Evolutionary conservation across 2,797 vertebrate species (phyloP), one percentile per base, ranked within the genome.

Genomic region (Sebastes elongatus): DNA sequence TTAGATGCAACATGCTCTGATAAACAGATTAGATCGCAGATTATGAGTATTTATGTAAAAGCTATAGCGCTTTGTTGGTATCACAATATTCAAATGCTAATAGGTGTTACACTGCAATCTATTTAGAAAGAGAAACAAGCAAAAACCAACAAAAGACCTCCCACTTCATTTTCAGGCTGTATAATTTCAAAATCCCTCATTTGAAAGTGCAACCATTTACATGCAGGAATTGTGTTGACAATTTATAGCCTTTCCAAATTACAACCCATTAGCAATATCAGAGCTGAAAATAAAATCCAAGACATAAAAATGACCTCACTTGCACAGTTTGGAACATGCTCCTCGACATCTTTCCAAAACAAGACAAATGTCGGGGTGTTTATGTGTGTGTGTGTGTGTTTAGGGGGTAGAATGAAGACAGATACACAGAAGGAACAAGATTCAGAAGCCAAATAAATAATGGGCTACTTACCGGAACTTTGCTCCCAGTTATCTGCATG

Each of bases 401-500:
- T 70, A 61, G 20, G 74, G 46, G 61, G 61, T 30, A 56, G 74
- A 79, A 88, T 76, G 22, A 74, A 73, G 73, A 88, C 69, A 92
- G 72, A 92, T 59, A 87, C 82, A 91, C n/a, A 76, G 66, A 76
- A 83, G 78, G 66, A 86, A 90, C 66, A 91, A 83, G 67, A 90
- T 88, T 89, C 84, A 91, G 82, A 94, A 90, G 89, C 89, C 87
- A 88, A 94, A 88, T 92, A 94, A 95, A 94, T 94, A 94, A 94
- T 93, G 93, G 95, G 79, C 90, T 97, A 99, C 98, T 99, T 96
- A 99, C 98, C 97, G 88, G 81, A 94, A 98, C 97, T 98, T 99
- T 99, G 97, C 97, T 99, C 96, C 98, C 98, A 96, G 97, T 97
- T 97, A 99, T 99, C 98, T 99, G 98, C 97, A 99, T 97, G 97